These are phyloP conservation scores for Ctenochaetus hawaiiensis DNA, from an alignment of 2,797 vertebrate genomes.

Conservation along the genomic window DNA sequence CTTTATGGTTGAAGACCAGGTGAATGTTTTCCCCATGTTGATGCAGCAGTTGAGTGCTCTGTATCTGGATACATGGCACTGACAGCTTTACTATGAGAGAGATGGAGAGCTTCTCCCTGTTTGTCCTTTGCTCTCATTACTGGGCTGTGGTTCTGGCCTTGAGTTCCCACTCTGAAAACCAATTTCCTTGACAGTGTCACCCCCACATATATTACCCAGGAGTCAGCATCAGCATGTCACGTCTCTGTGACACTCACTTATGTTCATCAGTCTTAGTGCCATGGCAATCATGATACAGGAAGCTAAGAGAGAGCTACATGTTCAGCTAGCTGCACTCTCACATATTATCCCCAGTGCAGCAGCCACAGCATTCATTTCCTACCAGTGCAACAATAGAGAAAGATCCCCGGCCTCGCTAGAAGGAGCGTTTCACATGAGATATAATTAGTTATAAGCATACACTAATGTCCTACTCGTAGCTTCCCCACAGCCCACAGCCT, in stretches of 20 bases:
- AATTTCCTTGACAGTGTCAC: conserved; percentile 69
- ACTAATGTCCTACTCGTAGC: conserved; percentile 60
- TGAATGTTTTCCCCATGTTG: conserved; percentile 24
- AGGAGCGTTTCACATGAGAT: conserved; percentile 76
- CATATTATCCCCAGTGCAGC: conserved; percentile 37
- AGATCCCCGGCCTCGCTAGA: conserved; percentile 45
- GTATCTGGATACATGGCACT: conserved; percentile 40
- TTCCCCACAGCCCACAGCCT: conserved; percentile 35
- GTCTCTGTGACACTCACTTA: conserved; percentile 47
- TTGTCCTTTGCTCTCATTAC: conserved; percentile 68
- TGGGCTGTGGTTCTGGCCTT: conserved; percentile 62
- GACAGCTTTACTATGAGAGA: conserved; percentile 63
- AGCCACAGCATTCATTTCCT: conserved; percentile 34
- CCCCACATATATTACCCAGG: conserved; percentile 62
- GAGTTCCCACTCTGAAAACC: conserved; percentile 72
- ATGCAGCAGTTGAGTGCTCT: conserved; percentile 29
- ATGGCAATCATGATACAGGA: conserved; percentile 39
- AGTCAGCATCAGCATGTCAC: conserved; percentile 46
- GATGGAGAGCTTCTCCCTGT: conserved; percentile 60
- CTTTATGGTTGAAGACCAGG: conserved; percentile 3
- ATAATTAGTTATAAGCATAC: conserved; percentile 74
- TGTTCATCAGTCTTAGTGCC: conserved; percentile 54
- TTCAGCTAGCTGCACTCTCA: conserved; percentile 32
- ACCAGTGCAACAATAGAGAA: conserved; percentile 40
- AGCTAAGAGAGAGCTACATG: conserved; percentile 34